Percentiles rank a stretch among this genome's conserved stretches.
These are phyloP conservation scores for Fregetta grallaria DNA, from an alignment of 2,113 vertebrate genomes.

Conservation along the genomic window DNA sequence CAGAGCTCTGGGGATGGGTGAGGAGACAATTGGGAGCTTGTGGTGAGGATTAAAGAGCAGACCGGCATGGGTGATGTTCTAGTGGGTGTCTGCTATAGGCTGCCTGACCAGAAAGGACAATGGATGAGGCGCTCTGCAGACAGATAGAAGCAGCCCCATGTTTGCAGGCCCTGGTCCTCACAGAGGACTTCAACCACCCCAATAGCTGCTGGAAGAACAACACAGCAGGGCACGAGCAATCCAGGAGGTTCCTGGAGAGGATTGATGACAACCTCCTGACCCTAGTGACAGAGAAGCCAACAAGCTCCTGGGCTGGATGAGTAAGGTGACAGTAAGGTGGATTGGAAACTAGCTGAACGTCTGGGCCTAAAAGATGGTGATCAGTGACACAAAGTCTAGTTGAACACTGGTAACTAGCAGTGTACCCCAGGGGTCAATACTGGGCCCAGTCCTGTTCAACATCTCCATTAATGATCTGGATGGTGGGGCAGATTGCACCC, in stretches of 20 bases:
- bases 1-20: background rate
- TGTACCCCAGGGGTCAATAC: background rate
- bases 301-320: background rate
- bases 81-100: background rate
- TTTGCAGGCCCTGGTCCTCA: background rate
- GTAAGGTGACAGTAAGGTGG: background rate
- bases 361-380: background rate
- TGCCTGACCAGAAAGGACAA: background rate
- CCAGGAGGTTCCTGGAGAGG: background rate
- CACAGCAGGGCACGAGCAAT: background rate
- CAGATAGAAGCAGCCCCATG: background rate
- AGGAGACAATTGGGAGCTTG: background rate
- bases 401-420: background rate
- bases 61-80: accelerated
- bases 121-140: background rate
- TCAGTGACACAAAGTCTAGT: background rate
- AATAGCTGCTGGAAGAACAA: background rate
- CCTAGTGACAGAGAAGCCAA: background rate
- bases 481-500: background rate
- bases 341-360: background rate
- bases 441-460: background rate
- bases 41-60: background rate
- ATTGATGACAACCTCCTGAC: background rate
- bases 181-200: background rate
- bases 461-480: background rate